Base-by-base conservation (phyloP, 2,113 vertebrate genomes). In the Ochotona princeps region DNA sequence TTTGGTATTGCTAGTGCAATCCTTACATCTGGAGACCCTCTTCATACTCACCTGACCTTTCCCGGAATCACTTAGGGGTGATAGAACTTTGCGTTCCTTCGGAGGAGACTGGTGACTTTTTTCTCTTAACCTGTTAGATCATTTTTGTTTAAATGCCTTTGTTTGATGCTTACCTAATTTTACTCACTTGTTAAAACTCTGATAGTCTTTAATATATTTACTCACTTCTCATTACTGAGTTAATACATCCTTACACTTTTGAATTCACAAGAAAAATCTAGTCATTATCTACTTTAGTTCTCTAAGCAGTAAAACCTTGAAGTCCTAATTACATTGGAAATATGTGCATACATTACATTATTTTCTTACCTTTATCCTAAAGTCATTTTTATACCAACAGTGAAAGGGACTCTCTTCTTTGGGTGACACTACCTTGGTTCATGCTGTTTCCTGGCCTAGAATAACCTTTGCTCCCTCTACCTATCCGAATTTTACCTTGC, bases 221-320 rank as follows among this genome's bases (percentile, higher is more conserved):
- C n/a, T 78, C 65, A n/a, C 18, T 20, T 90, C 9, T 32, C 26
- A 38, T 18, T 83, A 14, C 86, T 92, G 65, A 66, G 30, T 54
- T 89, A 49, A 69, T 74, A 76, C n/a, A 15, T 93, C 70, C 87
- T 80, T 61, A 18, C 85, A 76, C 23, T 80, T 81, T 26, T 91
- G 26, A 47, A 44, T 90, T 60, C 23, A 63, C 38, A 44, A 44
- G 38, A 87, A 65, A 79, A 60, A 54, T 63, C 5, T 35, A 74
- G 25, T 8, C 67, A n/a, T 23, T 73, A 38, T 66, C 82, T 70
- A 83, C 65, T 47, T 57, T 38, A 57, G 3, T 86, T 11, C 83
- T 87, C 30, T 54, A 90, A 91, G 65, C 54, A 80, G 65, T 87
- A 82, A 75, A 91, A 81, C 35, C 72, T 82, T 93, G 47, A 83